Conservation (phyloP, 2,888 invertebrate genomes). For the Pachydiplax longipennis region DNA sequence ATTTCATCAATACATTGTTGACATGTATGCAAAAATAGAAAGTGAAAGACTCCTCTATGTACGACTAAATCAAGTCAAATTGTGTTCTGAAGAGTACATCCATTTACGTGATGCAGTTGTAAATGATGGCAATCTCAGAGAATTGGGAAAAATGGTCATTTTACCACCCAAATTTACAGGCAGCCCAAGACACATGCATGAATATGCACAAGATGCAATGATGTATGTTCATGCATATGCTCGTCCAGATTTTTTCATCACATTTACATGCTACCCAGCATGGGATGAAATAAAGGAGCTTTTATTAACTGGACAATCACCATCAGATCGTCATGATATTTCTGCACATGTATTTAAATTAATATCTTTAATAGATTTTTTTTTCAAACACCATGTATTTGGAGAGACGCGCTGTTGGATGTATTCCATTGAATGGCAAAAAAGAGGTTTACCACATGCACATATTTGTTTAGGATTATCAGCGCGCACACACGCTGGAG, state of each 20-base stretch:
- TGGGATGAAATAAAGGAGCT: conserved; percentile 52
- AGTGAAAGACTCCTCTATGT: conserved; percentile 51
- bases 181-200: conserved; percentile 52
- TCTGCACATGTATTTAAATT: conserved; percentile 52
- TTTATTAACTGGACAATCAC: conserved; percentile 49
- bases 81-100: conserved; percentile 52
- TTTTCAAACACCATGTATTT: conserved; percentile 8
- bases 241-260: conserved; percentile 55
- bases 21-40: too few relatives aligned
- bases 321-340: conserved; percentile 52
- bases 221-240: conserved; percentile 56
- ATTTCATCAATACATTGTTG: conserved; percentile 53
- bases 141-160: neutral
- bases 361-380: conserved; percentile 31
- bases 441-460: conserved; percentile 54
- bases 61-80: conserved; percentile 51
- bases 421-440: conserved; percentile 54
- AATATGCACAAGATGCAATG: conserved; percentile 55
- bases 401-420: conserved; percentile 21
- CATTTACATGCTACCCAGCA: conserved; percentile 55
- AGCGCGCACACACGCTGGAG: too few relatives aligned
- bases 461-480: too few relatives aligned
- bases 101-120: conserved; percentile 51
- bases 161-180: conserved; percentile 51
- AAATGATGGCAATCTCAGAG: conserved; percentile 46